Conservation (phyloP, 1,140 invertebrate species). For the Macrocentrus cingulum region DNA sequence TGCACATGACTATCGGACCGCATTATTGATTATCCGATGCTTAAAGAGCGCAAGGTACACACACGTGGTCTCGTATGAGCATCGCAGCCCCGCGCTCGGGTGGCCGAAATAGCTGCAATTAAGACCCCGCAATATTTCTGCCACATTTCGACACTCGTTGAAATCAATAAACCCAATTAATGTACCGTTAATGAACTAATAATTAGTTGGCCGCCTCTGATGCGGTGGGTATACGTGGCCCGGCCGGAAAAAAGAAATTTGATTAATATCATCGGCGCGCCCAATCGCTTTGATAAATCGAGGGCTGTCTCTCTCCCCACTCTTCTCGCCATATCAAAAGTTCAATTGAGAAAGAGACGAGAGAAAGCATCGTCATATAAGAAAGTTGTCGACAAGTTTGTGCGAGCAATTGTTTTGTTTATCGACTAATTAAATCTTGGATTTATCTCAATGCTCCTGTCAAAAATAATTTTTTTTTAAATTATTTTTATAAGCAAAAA, state of each 20-base stretch:
- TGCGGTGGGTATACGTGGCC: constrained; percentile 22
- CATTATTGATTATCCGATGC: constrained; percentile 36
- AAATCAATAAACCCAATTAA: constrained; percentile 37
- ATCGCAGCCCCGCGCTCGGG: no score
- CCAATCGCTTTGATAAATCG: constrained; percentile 5
- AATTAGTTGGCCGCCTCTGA: constrained; percentile 35
- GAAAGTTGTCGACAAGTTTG: no score
- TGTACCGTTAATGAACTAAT: constrained; percentile 38
- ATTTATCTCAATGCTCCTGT: no score
- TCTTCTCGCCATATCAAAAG: not conserved
- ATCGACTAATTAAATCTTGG: no score
- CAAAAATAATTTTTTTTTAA: no score
- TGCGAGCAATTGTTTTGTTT: no score
- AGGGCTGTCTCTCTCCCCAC: no score
- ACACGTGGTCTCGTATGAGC: no score
- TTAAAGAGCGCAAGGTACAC: constrained; percentile 1
- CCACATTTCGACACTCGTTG: constrained; percentile 22
- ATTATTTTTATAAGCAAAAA: no score
- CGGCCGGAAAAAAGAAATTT: constrained; percentile 10
- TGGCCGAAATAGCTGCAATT: no score
- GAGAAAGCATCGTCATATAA: no score
- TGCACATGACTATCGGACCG: not conserved
- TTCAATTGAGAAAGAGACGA: not conserved
- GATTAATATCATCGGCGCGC: constrained; percentile 11
- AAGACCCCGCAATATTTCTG: constrained; percentile 11